Evolutionary conservation across 2,888 invertebrate genomes (phyloP), one percentile per base, ranked within the genome.

Genomic region (Eristalinus sepulchralis): DNA sequence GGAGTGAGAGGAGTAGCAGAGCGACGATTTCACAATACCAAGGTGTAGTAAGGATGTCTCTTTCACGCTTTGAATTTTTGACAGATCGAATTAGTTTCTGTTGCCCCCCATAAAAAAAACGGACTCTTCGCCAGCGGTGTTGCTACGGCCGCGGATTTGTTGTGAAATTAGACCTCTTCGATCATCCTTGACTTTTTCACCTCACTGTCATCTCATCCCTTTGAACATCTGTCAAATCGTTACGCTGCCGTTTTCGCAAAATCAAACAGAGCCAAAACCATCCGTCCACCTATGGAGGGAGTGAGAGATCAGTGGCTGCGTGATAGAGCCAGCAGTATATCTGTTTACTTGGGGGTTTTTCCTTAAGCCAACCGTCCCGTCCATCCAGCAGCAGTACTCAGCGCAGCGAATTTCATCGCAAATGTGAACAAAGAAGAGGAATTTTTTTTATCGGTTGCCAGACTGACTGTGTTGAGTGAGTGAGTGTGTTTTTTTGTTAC

Each of bases 341-440:
- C 70, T 82, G 79, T 86, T 86, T 83, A 86, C 86, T 86, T 86
- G 78, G 82, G 82, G 75, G 78, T 79, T 86, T 86, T 83, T 83
- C 82, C 79, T 79, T 75, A 62, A 67, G 55, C 57, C 39, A 86
- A 78, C 73, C 47, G 77, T 72, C 63, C 34, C 62, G 47, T 66
- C 62, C 66, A 63, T 33, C 57, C 39, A 34, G 20, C 11, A 47
- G 24, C 31, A 66, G 1, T 9, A 34, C 47, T n/a, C 73, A 34
- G 6, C 64, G 64, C 39, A 72, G 64, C 73, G 66, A 84, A 85
- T 64, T 85, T 77, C 72, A 77, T 77, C 63, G 85, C 85, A 82
- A 86, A 79, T 85, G 67, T 47, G 83, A 86, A 86, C 86, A 86
- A 82, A 85, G 85, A 78, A 81, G 72, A 79, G 86, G 83, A 86